Conservation (phyloP, 1,140 invertebrate species). For the Ceratina calcarata region DNA sequence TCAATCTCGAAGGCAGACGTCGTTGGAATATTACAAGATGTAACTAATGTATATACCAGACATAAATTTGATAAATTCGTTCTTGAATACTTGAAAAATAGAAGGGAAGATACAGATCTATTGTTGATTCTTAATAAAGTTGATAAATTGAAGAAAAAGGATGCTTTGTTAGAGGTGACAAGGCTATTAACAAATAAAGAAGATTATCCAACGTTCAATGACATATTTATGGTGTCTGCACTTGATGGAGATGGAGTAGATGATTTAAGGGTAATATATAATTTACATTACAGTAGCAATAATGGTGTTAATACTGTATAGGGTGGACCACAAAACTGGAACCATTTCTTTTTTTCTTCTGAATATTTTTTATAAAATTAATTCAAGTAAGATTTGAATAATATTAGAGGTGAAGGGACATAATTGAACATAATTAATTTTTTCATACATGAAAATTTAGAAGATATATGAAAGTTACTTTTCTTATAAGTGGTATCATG, state of each 20-base stretch:
- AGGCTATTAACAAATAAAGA: slow-evolving; percentile 84
- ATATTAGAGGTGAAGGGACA: too few relatives aligned
- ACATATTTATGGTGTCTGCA: slow-evolving; percentile 95
- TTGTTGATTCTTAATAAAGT: slow-evolving; percentile 95
- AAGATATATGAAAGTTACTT: too few relatives aligned
- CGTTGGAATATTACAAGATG: slow-evolving; percentile 93
- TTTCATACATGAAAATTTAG: too few relatives aligned
- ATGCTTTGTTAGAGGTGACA: slow-evolving; percentile 86
- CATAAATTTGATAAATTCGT: slow-evolving; percentile 86
- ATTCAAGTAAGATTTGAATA: too few relatives aligned
- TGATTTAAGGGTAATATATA: slow-evolving; percentile 84
- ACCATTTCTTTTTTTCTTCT: too few relatives aligned
- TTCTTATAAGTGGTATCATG: too few relatives aligned
- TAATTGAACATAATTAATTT: too few relatives aligned
- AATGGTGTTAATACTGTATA: not conserved
- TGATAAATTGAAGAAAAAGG: slow-evolving; percentile 89
- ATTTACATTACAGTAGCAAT: slow-evolving; percentile 10
- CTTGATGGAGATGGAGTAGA: slow-evolving; percentile 88
- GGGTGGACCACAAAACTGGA: too few relatives aligned
- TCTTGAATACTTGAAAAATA: slow-evolving; percentile 84
- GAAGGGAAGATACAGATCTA: slow-evolving; percentile 82
- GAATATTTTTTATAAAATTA: too few relatives aligned
- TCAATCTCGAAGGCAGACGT: slow-evolving; percentile 89
- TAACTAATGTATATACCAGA: slow-evolving; percentile 85
- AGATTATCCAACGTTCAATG: slow-evolving; percentile 88